These are phyloP conservation scores for Piaya cayana DNA, from an alignment of 2,113 vertebrate species.

Conservation along the genomic window DNA sequence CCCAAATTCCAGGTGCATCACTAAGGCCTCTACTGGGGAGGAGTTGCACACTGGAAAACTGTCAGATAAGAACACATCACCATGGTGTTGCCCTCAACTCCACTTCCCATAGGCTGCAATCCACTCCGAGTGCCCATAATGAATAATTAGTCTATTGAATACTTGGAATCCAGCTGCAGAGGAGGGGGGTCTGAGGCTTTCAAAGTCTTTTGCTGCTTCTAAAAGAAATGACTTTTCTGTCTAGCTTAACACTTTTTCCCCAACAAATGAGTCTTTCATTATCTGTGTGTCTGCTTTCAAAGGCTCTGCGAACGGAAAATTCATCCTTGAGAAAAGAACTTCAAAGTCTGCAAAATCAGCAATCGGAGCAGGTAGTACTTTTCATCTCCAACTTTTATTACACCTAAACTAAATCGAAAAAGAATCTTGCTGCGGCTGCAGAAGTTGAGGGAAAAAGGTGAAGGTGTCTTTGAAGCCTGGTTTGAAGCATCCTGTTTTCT, in stretches of 20 bases:
- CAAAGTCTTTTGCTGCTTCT: slow-evolving; percentile 17
- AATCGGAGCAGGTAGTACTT: slow-evolving; percentile 83
- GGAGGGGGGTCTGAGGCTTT: background rate
- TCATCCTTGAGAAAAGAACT: slow-evolving; percentile 81
- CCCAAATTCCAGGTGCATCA: background rate
- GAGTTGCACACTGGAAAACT: background rate
- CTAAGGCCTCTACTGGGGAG: background rate
- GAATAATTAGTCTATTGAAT: background rate
- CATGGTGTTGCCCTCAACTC: background rate
- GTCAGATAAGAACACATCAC: background rate
- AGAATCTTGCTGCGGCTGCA: slow-evolving; percentile 55
- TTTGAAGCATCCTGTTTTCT: slow-evolving; percentile 36
- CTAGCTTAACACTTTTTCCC: slow-evolving; percentile 24
- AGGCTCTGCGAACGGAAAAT: slow-evolving; percentile 84
- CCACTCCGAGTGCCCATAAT: background rate
- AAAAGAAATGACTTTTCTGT: background rate
- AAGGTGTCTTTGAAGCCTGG: slow-evolving; percentile 43
- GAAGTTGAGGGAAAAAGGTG: slow-evolving; percentile 38
- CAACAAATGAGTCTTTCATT: slow-evolving; percentile 28
- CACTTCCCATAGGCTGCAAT: background rate
- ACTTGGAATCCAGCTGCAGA: background rate
- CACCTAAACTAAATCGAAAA: slow-evolving; percentile 46
- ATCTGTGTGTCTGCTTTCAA: slow-evolving; percentile 64
- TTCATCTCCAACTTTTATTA: slow-evolving; percentile 59
- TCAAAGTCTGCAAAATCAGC: slow-evolving; percentile 81